Base-by-base conservation (phyloP, 2,797 vertebrate genomes). In the Melanotaenia maccullochi region DNA sequence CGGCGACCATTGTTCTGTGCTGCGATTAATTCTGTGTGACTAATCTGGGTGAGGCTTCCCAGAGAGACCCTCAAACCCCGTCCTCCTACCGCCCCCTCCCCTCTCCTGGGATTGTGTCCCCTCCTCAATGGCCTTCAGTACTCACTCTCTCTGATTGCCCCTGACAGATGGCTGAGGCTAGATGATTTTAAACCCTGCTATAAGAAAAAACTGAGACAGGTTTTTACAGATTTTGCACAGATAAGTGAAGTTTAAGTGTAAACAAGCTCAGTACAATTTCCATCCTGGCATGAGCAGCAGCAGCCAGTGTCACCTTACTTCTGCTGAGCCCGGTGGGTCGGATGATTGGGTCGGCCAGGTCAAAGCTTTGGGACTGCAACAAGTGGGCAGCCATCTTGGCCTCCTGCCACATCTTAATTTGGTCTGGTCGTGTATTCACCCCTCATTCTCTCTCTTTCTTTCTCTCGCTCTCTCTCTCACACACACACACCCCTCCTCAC, bases 1-100 rank as follows among this genome's bases (percentile, higher is more conserved):
- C 94, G 87, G 94, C 81, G 75, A 89, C 96, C 94, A 97, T 98
- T 99, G 97, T 99, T 96, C 93, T 93, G 83, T 64, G 87, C 93
- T 94, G 93, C 95, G 95, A 97, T 98, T 97, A 97, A 96, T 97
- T 96, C 96, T 94, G 94, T 96, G 96, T 97, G 97, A 97, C 97
- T 98, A 98, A 98, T 98, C 96, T 96, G 93, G 94, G 95, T 94
- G 95, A 95, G 95, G 95, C 95, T 97, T 97, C 96, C 96, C 97
- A 97, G 96, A 96, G 96, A 96, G 96, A 94, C 91, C 91, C 89
- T 92, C 90, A 89, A 90, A 94, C 88, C 88, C 93, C 71, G 78
- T 83, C 92, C 90, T 88, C 88, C 85, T 85, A 83, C 88, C 83
- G 14, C 62, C 70, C 75, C 70, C 78, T 61, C 68, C 88, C 35